phyloP scores from a whole-genome alignment of 2,888 invertebrate genomes.

The Tyria jacobaeae region DNA sequence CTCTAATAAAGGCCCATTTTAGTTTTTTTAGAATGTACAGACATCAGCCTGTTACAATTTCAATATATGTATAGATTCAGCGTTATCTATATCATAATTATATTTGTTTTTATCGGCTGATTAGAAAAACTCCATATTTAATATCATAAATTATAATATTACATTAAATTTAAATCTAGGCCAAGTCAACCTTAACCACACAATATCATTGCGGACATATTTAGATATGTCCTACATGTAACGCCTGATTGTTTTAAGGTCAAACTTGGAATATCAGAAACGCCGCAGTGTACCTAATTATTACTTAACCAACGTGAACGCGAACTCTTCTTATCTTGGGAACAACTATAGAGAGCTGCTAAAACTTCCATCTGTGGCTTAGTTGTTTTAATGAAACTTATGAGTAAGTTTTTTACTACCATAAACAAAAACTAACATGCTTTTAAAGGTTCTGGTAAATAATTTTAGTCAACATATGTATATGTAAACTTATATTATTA shows the following conservation, averaged over 20 bases:
- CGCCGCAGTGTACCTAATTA: background rate
- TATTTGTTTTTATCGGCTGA: background rate
- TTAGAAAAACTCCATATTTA: no score
- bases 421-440: no score
- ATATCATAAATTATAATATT: background rate
- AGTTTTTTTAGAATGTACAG: no score
- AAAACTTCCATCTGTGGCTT: no score
- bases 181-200: background rate
- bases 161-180: background rate
- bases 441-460: no score
- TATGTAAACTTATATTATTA: no score
- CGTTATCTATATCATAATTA: background rate
- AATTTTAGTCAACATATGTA: no score
- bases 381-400: no score
- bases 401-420: no score
- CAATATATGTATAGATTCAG: background rate
- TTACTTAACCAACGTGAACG: background rate
- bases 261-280: background rate
- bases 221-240: background rate
- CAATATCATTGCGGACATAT: background rate
- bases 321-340: background rate
- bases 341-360: background rate
- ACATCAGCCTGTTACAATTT: no score
- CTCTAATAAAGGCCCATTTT: no score
- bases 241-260: no score